Conservation (phyloP, 2,113 vertebrate genomes). For the Oceanodroma tethys region DNA sequence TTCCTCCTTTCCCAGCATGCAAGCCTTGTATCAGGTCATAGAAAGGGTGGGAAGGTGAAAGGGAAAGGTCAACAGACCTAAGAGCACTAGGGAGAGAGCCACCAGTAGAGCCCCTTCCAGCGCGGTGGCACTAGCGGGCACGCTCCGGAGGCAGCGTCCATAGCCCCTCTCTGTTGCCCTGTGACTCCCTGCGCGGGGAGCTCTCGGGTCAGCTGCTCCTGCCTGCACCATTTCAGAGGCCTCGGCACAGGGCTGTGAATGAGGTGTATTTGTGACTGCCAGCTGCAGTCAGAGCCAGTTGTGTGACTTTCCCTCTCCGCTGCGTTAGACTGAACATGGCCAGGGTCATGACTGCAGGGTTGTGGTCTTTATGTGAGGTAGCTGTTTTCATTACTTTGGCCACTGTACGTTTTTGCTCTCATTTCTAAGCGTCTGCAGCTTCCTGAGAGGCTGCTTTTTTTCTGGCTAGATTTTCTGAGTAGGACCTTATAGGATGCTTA, state of each 20-base stretch:
- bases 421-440: not conserved
- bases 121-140: not conserved
- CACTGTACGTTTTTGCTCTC: not conserved
- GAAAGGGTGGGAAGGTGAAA: not conserved
- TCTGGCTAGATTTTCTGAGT: not conserved
- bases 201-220: rapidly evolving
- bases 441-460: not conserved
- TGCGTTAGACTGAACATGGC: rapidly evolving
- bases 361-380: not conserved
- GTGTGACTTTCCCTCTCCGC: not conserved
- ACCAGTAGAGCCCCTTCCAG: not conserved
- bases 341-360: rapidly evolving
- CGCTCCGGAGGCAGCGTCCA: rapidly evolving
- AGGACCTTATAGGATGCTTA: not conserved
- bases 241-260: not conserved
- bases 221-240: not conserved
- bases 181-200: rapidly evolving
- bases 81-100: not conserved
- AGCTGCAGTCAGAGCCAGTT: not conserved
- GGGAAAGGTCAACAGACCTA: not conserved
- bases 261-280: not conserved
- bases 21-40: not conserved
- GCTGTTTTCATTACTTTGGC: not conserved
- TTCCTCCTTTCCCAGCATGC: not conserved
- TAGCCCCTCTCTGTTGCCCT: not conserved